A percentile compares a stretch with the other conserved stretches of the same genome.
Evolutionary conservation across 2,797 vertebrate genomes (phyloP).

Genomic region (Philypnodon macrostomus): DNA sequence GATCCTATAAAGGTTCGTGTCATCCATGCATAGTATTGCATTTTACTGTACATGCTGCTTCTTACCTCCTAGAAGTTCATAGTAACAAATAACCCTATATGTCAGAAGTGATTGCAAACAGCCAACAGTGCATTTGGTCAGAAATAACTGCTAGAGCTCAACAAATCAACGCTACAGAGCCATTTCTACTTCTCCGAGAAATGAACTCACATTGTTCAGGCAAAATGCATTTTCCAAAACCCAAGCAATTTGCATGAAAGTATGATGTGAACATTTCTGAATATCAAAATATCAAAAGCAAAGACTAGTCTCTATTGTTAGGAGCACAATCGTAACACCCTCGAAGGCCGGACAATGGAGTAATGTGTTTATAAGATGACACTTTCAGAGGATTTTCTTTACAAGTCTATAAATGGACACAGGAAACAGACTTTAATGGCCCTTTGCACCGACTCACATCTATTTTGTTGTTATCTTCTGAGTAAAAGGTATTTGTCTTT

Average conservation of each 20-base stretch:
- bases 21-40: not conserved
- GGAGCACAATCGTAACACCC: not conserved
- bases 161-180: slow-evolving; percentile 2
- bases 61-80: not conserved
- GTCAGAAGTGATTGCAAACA: not conserved
- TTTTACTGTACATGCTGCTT: not conserved
- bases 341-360: not conserved
- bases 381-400: not conserved
- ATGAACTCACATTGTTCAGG: not conserved
- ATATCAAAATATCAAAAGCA: slow-evolving; percentile 3
- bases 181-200: not conserved
- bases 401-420: not conserved
- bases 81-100: not conserved
- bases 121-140: not conserved
- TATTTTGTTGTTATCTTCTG: not conserved
- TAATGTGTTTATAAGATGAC: not conserved
- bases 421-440: not conserved
- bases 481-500: not conserved
- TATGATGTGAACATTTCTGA: not conserved
- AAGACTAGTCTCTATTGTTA: slow-evolving; percentile 4
- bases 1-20: too few species aligned
- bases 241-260: not conserved
- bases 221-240: not conserved
- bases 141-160: not conserved
- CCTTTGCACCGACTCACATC: not conserved